Percentiles rank a stretch among this genome's conserved stretches.
Conservation (phyloP, 2,888 invertebrate species). For the Nowickia ferox region DNA sequence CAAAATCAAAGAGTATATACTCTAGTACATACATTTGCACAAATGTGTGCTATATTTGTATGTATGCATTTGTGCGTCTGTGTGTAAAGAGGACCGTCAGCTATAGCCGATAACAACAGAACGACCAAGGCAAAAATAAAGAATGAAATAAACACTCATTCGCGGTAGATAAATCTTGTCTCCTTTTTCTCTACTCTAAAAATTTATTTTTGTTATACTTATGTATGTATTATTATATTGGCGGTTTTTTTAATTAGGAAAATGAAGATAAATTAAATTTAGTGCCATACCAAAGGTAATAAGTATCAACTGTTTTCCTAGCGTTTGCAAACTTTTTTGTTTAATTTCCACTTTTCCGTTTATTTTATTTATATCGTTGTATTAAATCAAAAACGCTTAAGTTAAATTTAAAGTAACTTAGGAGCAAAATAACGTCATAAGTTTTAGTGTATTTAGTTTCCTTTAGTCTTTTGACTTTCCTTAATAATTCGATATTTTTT, state of each 20-base stretch:
- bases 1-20: slow-evolving; percentile 27
- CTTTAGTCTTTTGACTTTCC: no score
- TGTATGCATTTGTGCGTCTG: neutral
- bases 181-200: neutral
- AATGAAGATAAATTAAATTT: neutral
- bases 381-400: no score
- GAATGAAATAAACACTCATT: neutral
- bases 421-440: no score
- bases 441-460: no score
- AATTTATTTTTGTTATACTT: neutral
- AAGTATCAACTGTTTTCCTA: no score
- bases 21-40: neutral
- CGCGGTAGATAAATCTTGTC: slow-evolving; percentile 24
- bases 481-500: no score
- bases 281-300: no score
- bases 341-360: no score
- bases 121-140: neutral
- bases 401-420: no score
- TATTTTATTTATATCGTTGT: no score
- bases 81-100: slow-evolving; percentile 22
- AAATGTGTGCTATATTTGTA: neutral
- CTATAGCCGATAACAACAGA: slow-evolving; percentile 40
- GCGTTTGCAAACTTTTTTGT: no score
- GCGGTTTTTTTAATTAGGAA: neutral
- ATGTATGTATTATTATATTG: slow-evolving; percentile 1